Conservation (phyloP, 1,140 invertebrate species). For the Listronotus oregonensis region DNA sequence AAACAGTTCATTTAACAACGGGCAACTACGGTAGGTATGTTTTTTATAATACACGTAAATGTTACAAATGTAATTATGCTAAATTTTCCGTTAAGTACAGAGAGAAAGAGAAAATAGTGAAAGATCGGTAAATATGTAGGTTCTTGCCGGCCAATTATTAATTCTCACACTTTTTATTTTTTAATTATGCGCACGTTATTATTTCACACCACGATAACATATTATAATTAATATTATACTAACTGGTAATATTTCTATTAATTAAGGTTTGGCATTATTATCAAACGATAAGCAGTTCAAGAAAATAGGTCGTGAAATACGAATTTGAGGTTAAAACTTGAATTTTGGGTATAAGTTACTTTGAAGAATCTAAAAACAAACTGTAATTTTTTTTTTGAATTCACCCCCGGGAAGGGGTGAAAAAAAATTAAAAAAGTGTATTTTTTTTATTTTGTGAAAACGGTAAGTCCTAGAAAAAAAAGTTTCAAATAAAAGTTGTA, state of each 20-base stretch:
- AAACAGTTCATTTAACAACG: conserved; percentile 8
- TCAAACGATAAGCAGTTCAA: no score
- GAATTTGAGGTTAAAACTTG: no score
- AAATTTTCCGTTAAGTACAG: conserved; percentile 18
- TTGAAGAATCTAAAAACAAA: no score
- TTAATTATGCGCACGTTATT: conserved; percentile 22
- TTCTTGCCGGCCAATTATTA: conserved; percentile 12
- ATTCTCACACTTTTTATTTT: conserved; percentile 28
- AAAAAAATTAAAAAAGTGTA: no score
- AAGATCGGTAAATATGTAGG: conserved; percentile 29
- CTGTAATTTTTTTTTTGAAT: no score
- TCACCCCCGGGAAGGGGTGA: no score
- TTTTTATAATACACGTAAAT: conserved; percentile 15
- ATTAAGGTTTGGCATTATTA: no score
- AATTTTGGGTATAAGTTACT: no score
- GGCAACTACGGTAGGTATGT: conserved; percentile 5
- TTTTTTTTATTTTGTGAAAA: no score
- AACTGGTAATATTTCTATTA: background rate
- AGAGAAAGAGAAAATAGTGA: conserved; percentile 34
- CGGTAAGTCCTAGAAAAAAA: no score
- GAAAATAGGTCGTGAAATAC: no score
- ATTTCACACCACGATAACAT: conserved; percentile 17
- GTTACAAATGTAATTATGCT: conserved; percentile 15
- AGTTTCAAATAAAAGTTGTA: no score
- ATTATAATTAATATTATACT: conserved; percentile 11